A percentile compares a stretch with the other conserved stretches of the same genome.
These are phyloP conservation scores for Characodon lateralis DNA, from an alignment of 2,797 vertebrate species.

Conservation along the genomic window DNA sequence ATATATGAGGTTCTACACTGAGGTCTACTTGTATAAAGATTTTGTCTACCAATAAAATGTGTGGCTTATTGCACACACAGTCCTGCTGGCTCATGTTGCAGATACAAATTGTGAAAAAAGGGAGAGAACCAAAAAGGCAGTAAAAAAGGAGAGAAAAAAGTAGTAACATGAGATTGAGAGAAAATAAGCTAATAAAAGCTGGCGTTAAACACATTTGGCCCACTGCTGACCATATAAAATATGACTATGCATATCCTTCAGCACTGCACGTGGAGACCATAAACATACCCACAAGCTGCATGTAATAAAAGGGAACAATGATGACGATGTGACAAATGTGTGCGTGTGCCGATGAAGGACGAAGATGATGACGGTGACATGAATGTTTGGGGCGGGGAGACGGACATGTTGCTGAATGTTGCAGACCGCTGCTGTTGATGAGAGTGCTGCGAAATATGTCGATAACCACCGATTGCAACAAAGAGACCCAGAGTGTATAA, in stretches of 20 bases:
- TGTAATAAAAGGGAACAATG: not conserved
- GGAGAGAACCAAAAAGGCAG: constrained; percentile 11
- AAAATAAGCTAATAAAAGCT: not conserved
- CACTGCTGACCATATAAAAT: not conserved
- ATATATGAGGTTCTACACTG: no score
- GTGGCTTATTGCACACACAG: not conserved
- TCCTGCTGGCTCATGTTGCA: not conserved
- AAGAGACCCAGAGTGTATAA: not conserved
- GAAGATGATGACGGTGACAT: not conserved
- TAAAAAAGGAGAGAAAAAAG: not conserved
- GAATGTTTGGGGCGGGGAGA: not conserved
- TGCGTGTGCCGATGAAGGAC: not conserved
- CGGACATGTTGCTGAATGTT: not conserved
- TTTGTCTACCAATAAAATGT: constrained; percentile 18
- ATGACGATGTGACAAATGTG: constrained; percentile 15
- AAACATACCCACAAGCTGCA: not conserved
- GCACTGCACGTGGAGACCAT: not conserved
- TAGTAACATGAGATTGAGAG: not conserved
- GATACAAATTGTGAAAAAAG: not conserved
- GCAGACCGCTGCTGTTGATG: not conserved
- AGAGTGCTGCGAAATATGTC: not conserved
- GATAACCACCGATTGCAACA: not conserved
- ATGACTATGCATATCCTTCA: constrained; percentile 3
- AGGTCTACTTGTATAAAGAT: constrained; percentile 21
- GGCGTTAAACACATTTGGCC: constrained; percentile 1